Conservation (phyloP, 2,888 invertebrate genomes). For the Calameuta idolon region DNA sequence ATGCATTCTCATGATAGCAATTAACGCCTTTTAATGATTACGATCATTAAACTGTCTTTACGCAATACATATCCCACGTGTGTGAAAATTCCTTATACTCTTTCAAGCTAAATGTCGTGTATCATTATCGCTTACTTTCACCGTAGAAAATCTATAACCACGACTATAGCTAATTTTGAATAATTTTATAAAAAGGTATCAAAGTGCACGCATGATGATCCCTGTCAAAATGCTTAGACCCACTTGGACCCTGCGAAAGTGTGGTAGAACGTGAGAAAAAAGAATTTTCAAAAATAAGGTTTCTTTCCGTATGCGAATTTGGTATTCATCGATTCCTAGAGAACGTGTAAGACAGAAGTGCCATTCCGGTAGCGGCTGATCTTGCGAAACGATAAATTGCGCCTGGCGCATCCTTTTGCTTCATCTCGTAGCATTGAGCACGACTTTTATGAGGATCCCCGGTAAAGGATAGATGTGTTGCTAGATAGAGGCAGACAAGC, state of each 20-base stretch:
- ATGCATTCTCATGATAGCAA: not conserved
- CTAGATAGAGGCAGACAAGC: not conserved
- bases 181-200: not conserved
- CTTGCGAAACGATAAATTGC: not conserved
- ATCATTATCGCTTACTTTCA: not conserved
- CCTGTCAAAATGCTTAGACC: not conserved
- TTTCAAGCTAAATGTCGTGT: not conserved
- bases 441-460: not conserved
- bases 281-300: not conserved
- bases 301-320: not conserved
- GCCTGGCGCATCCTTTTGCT: not conserved
- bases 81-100: not conserved
- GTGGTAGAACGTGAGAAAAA: not conserved
- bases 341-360: not conserved
- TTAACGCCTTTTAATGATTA: not conserved
- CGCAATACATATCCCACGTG: not conserved
- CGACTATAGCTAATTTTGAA: not conserved
- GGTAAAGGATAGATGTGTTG: not conserved
- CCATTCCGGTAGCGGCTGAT: not conserved
- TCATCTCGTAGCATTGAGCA: not conserved
- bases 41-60: not conserved
- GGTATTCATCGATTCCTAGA: not conserved
- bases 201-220: not conserved
- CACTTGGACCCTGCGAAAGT: not conserved
- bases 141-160: not conserved